Conservation (phyloP, 2,888 invertebrate species). For the Barypeithes pellucidus region DNA sequence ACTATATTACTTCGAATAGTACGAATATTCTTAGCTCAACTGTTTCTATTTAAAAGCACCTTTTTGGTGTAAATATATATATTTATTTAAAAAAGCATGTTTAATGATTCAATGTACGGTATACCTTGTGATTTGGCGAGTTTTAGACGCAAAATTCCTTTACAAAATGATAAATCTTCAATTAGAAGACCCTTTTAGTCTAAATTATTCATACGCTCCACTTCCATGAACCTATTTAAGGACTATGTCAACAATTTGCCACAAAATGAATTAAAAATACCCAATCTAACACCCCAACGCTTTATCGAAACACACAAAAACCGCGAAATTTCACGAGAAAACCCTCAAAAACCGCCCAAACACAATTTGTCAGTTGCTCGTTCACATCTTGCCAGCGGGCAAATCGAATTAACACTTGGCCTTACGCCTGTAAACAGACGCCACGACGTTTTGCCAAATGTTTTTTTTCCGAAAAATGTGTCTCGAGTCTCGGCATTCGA, state of each 20-base stretch:
- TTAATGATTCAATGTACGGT: conserved; percentile 3
- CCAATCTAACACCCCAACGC: not conserved
- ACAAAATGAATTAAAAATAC: not conserved
- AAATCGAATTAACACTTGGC: conserved; percentile 22
- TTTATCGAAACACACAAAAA: conserved; percentile 7
- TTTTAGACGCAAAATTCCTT: conserved; percentile 15
- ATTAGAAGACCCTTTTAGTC: not conserved
- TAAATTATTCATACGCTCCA: no score
- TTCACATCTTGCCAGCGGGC: not conserved
- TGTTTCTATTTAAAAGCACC: no score
- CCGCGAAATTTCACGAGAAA: conserved; percentile 22
- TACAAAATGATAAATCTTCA: conserved; percentile 6
- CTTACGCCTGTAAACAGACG: conserved; percentile 23
- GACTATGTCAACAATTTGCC: not conserved
- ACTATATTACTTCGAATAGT: no score
- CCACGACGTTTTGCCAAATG: conserved; percentile 23
- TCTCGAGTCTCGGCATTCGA: conserved; percentile 8
- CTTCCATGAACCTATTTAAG: not conserved
- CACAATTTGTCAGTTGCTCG: conserved; percentile 10
- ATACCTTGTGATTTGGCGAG: not conserved
- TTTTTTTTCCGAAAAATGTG: conserved; percentile 12
- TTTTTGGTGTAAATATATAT: no score
- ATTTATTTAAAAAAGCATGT: not conserved
- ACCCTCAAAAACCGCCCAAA: conserved; percentile 19
- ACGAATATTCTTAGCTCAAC: no score